phyloP scores from a whole-genome alignment of 2,888 invertebrate species.

The Aspidapion aeneum region DNA sequence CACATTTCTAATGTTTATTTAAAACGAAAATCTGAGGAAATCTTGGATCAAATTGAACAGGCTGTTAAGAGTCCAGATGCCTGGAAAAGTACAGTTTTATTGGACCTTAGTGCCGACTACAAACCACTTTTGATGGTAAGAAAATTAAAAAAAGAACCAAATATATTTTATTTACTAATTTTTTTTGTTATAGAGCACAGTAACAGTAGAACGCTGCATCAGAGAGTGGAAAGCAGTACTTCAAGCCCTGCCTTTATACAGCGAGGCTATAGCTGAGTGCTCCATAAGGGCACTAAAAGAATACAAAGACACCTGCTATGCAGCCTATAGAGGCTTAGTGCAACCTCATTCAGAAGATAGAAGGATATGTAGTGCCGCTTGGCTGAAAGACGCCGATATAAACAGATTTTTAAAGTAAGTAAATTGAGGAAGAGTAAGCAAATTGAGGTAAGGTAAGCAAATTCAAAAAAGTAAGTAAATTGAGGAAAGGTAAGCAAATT shows the following conservation, averaged over 20 bases:
- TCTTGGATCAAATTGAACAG: slow-evolving; percentile 62
- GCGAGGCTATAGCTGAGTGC: slow-evolving; percentile 70
- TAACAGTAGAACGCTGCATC: slow-evolving; percentile 65
- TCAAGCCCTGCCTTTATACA: slow-evolving; percentile 68
- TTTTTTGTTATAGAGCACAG: slow-evolving; percentile 59
- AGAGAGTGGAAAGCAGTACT: slow-evolving; percentile 65
- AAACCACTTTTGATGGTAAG: slow-evolving; percentile 64
- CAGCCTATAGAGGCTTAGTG: slow-evolving; percentile 71
- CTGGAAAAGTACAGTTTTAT: slow-evolving; percentile 71
- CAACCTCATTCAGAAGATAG: slow-evolving; percentile 76
- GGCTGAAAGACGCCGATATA: slow-evolving; percentile 95
- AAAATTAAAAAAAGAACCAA: slow-evolving; percentile 2
- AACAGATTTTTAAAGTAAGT: slow-evolving; percentile 82
- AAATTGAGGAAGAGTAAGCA: neutral
- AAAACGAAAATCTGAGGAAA: slow-evolving; percentile 66
- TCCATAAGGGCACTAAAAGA: slow-evolving; percentile 66
- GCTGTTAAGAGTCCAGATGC: slow-evolving; percentile 74
- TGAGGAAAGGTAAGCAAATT: too few species aligned
- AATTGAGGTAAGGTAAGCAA: too few species aligned
- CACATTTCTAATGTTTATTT: slow-evolving; percentile 86
- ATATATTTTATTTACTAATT: neutral
- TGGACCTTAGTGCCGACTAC: slow-evolving; percentile 62
- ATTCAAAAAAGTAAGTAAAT: too few species aligned
- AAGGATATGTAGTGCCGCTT: slow-evolving; percentile 76
- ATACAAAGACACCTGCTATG: slow-evolving; percentile 71